Conservation (phyloP, 2,888 invertebrate species). For the Oligia latruncula region DNA sequence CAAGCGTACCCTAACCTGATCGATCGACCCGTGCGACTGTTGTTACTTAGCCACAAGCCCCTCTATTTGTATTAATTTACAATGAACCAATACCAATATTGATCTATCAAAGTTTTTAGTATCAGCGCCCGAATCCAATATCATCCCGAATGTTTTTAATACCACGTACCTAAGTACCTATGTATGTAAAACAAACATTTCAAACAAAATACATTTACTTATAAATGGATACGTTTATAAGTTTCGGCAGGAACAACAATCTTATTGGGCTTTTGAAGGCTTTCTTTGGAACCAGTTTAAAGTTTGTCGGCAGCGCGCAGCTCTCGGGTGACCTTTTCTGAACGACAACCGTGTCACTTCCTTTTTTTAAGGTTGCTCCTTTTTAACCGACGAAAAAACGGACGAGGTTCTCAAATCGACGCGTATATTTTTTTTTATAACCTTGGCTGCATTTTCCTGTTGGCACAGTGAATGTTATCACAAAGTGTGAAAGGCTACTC, state of each 20-base stretch:
- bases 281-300: conserved; percentile 78
- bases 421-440: conserved; percentile 28
- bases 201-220: conserved; percentile 62
- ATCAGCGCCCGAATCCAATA: conserved; percentile 30
- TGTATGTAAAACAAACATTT: conserved; percentile 45
- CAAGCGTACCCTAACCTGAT: not conserved
- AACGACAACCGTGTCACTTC: conserved; percentile 66
- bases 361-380: conserved; percentile 69
- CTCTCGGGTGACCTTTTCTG: conserved; percentile 75
- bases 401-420: no score
- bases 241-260: conserved; percentile 67
- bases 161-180: conserved; percentile 9
- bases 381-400: conserved; percentile 12
- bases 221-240: conserved; percentile 64
- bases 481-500: conserved; percentile 42
- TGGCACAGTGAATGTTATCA: conserved; percentile 57
- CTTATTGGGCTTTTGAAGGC: conserved; percentile 70
- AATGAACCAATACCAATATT: not conserved
- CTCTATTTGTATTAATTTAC: not conserved
- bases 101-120: not conserved
- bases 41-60: no score
- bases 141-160: conserved; percentile 24
- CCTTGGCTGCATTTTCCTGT: conserved; percentile 66
- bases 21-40: not conserved
- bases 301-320: conserved; percentile 64